Evolutionary conservation across 2,797 vertebrate genomes (phyloP).

Genomic region (Phoxinus dragarum): DNA sequence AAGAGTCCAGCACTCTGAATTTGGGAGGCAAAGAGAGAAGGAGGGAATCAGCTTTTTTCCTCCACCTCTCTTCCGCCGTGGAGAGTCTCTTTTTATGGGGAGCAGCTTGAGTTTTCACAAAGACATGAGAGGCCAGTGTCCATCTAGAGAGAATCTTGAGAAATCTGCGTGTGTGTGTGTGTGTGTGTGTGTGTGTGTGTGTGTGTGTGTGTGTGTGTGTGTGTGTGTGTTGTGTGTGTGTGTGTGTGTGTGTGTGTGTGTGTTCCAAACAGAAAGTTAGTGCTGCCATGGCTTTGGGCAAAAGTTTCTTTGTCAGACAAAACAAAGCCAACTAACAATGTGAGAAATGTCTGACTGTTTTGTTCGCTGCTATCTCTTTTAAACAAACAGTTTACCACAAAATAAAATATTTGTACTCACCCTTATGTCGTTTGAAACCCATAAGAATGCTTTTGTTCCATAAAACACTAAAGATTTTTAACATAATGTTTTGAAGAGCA

Average conservation of each 20-base stretch:
- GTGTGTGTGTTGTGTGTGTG: conserved; percentile 6
- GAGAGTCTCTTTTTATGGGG: conserved; percentile 57
- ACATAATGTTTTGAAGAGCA: not conserved
- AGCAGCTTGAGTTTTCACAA: conserved; percentile 59
- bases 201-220: not conserved
- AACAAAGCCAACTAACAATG: conserved; percentile 23
- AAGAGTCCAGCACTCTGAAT: conserved; percentile 46
- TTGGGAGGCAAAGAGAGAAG: conserved; percentile 43
- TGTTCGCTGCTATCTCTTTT: not conserved
- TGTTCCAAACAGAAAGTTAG: conserved; percentile 18
- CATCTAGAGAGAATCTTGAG: conserved; percentile 48
- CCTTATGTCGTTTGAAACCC: not conserved
- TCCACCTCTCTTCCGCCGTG: conserved; percentile 49
- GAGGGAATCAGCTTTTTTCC: conserved; percentile 49
- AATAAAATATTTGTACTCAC: not conserved
- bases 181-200: conserved; percentile 3
- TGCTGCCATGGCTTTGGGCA: conserved; percentile 18
- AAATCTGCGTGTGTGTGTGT: conserved; percentile 23
- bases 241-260: not conserved
- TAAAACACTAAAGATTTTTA: not conserved
- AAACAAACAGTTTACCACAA: not conserved
- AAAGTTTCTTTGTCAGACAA: not conserved
- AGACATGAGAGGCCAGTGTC: conserved; percentile 55
- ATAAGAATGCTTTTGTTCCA: not conserved
- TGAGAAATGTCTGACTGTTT: conserved; percentile 10